Base-by-base conservation (phyloP, 2,113 vertebrate species). In the Oryzias curvinotus region DNA sequence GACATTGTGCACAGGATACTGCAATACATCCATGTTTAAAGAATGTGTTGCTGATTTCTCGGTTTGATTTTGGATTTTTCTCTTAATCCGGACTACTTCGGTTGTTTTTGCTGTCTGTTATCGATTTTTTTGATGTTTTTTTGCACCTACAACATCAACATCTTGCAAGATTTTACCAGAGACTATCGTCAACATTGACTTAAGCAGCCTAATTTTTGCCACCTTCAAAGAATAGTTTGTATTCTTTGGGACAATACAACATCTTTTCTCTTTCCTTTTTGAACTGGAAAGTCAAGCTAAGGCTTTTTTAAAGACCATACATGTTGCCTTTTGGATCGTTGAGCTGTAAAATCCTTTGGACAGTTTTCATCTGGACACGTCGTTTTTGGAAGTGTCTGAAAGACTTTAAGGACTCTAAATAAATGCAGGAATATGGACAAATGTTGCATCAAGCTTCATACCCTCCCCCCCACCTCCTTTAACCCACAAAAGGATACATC, bases 331-430 rank as follows among this genome's bases (percentile, higher is more conserved):
- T 36, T 36, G 36, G 8, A 36, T 36, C 10, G 8, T 36, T 36
- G 36, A 36, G 12, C 36, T 36, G 36, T 12, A 36, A 8, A 36
- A 36, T 3, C 8, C 3, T 10, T 36, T 36, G 36, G 36, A 36
- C 36, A 48, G 21, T 51, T 44, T 19, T 57, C 41, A 7, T 59
- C 17, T 44, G 52, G 51, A 53, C 47, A 63, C 52, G 56, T 54
- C 4, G 28, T n/a, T 21, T 28, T 13, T 4, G 2, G 19, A 52
- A 28, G 17, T 19, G 45, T 41, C 51, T 18, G 17, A 54, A 49
- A 59, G 52, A 21, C 54, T 67, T 52, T 42, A 12, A 36, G 63
- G 65, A 80, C 62, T 57, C 0, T 26, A n/a, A 14, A 19, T 26
- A n/a, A 14, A 19, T 16, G 46, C 42, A 54, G 73, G 5, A 58